Evolutionary conservation across 2,113 vertebrate species (phyloP).

Genomic region (Semicossyphus pulcher): DNA sequence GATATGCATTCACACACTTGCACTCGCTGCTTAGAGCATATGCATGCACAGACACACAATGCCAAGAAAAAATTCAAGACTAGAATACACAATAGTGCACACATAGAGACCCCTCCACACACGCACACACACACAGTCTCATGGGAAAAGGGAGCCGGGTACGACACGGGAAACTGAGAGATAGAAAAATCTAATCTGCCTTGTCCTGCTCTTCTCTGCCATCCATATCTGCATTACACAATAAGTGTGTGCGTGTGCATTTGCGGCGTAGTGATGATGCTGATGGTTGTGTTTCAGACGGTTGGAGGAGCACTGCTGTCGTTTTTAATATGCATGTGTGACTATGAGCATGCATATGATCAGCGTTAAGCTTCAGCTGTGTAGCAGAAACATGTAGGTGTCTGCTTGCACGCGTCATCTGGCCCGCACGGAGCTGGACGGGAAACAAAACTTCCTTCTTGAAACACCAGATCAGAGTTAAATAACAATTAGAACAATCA

Average conservation of each 20-base stretch:
- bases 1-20: constrained; percentile 27
- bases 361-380: neutral
- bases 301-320: neutral
- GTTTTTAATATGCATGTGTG: constrained; percentile 4
- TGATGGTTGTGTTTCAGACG: neutral
- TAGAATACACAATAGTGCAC: constrained; percentile 32
- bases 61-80: constrained; percentile 38
- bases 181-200: constrained; percentile 80
- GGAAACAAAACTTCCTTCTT: neutral
- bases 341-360: constrained; percentile 19
- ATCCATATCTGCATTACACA: constrained; percentile 32
- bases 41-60: constrained; percentile 25
- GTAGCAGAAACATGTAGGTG: neutral
- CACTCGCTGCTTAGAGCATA: constrained; percentile 40
- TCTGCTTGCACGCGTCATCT: neutral
- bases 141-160: constrained; percentile 40
- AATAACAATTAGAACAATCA: neutral
- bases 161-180: constrained; percentile 46
- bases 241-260: constrained; percentile 1
- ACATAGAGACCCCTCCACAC: constrained; percentile 56
- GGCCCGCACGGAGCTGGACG: neutral
- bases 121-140: constrained; percentile 56
- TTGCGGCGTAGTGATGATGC: constrained; percentile 14
- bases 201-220: constrained; percentile 60
- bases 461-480: neutral